Base-by-base conservation (phyloP, 2,797 vertebrate genomes). In the Avahi laniger region DNA sequence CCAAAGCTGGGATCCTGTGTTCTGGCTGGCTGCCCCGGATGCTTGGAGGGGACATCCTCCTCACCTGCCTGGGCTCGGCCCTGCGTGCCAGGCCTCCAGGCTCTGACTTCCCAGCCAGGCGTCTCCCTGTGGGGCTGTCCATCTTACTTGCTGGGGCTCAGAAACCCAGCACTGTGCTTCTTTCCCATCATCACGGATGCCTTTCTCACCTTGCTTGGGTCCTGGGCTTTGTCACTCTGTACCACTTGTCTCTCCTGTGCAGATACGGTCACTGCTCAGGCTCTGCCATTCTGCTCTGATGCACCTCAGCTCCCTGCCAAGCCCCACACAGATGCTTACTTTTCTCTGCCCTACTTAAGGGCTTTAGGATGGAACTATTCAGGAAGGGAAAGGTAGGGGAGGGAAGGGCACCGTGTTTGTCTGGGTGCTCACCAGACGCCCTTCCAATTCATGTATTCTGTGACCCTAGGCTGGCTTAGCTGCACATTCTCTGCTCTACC, bases 121-220 rank as follows among this genome's bases (percentile, higher is more conserved):
- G 20, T 3, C 52, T 73, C 43, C 28, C 57, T 28, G 20, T 75
- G 70, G 22, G 38, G 26, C 54, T 30, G 67, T 24, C 22, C 8
- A n/a, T 13, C 33, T 86, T 46, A 43, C 41, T 46, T n/a, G 35
- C 28, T 26, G 46, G 7, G 18, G 41, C 65, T 33, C 10, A 33
- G 84, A 89, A 78, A 54, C 10, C 17, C 43, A 63, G n/a, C 9
- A 0, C 11, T 28, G 18, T 10, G 30, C 13, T 30, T 2, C 28
- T 41, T n/a, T 3, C 30, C 30, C 17, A 0, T 10, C 33, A 43
- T 2, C 73, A 12, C 0, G 0, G 50, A 18, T 17, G 70, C 28
- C 22, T 63, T 89, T 24, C 20, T 59, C 4, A 14, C 20, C 61
- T 72, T 38, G 7, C 33, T 46, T 3, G n/a, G 35, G 4, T 46